Conservation (phyloP, 2,113 vertebrate genomes). For the Telmatochromis brichardi region DNA sequence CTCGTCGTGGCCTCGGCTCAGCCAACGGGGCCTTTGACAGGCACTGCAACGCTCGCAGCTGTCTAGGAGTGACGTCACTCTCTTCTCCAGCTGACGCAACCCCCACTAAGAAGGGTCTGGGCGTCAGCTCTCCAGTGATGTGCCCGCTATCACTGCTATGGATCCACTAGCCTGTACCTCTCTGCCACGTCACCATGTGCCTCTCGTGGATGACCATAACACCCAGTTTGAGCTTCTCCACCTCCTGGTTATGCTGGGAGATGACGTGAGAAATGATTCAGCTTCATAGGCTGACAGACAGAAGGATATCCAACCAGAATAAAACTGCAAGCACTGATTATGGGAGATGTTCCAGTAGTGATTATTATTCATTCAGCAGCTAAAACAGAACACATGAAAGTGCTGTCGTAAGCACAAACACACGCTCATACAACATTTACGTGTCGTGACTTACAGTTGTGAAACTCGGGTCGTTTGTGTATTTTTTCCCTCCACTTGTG, state of each 20-base stretch:
- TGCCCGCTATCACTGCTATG: background rate
- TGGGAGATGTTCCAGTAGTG: background rate
- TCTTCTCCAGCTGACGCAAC: constrained; percentile 41
- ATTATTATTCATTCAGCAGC: background rate
- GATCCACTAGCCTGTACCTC: background rate
- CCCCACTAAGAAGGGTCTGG: constrained; percentile 16
- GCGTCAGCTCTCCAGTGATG: constrained; percentile 5
- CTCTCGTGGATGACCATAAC: background rate
- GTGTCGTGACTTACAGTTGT: background rate
- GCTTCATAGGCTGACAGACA: background rate
- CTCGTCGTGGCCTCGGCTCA: background rate
- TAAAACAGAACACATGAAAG: background rate
- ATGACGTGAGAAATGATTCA: background rate
- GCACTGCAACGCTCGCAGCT: constrained; percentile 12
- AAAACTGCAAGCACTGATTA: background rate
- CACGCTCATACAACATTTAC: background rate
- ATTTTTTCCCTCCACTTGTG: background rate
- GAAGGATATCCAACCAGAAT: background rate
- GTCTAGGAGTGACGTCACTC: constrained; percentile 21
- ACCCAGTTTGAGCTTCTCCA: background rate
- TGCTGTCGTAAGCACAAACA: background rate
- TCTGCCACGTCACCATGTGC: background rate
- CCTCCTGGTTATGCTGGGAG: background rate
- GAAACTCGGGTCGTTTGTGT: background rate
- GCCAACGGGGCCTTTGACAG: constrained; percentile 8